Evolutionary conservation across 2,113 vertebrate genomes (phyloP), one percentile per base, ranked within the genome.

Genomic region (Sarotherodon lohbergeri): DNA sequence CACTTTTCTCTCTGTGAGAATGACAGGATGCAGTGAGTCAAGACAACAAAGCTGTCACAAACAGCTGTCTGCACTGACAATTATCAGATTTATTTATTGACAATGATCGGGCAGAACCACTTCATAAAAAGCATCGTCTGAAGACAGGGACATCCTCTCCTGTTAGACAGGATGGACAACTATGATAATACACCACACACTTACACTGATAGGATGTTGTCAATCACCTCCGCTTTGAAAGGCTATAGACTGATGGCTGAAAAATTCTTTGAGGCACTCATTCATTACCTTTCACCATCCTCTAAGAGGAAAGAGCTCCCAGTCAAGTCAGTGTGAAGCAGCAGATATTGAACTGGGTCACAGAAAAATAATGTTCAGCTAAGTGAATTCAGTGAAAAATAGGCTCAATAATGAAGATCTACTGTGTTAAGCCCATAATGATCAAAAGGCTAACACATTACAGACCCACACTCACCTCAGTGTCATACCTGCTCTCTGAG

Each of bases 21-120:
- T 98, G 97, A 98, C 97, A 98, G 97, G 95, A 96, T 96, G 95
- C 97, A 97, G 97, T 96, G 97, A 97, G 97, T 97, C 97, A 97
- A 97, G 97, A 97, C 97, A 97, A 96, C 95, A 96, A 96, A 97
- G 97, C 98, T 99, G 98, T 99, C 98, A 99, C 97, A 97, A 98
- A 98, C 98, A 99, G 98, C 98, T 98, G 97, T 98, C 98, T 96
- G 92, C 91, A 81, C 95, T 94, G 94, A 95, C 95, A 95, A 95
- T 95, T 93, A 96, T 97, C 95, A 95, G 95, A 96, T 96, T 96
- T 95, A 96, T 96, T 96, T 97, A 96, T 95, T 96, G 96, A 96
- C 95, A 96, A 95, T 96, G 94, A 96, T 96, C 94, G 92, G 96
- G 95, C 94, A 93, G 94, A 96, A 94, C 93, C 94, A 89, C 92